Conservation (phyloP, 2,113 vertebrate species). For the Oxygymnocypris stewartii region DNA sequence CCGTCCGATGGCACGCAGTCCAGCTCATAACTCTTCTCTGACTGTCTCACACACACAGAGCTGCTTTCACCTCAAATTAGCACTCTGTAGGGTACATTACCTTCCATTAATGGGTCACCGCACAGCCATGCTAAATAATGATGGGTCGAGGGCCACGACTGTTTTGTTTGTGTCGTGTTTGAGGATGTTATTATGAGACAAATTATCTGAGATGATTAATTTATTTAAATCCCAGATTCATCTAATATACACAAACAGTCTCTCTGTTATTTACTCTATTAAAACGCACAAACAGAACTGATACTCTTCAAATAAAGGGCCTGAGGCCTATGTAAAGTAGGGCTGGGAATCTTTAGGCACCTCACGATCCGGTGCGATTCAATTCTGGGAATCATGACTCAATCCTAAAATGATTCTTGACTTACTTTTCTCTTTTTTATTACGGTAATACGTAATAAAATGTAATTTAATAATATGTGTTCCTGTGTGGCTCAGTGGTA, state of each 20-base stretch:
- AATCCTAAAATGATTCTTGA: background rate
- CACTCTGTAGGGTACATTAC: slow-evolving; percentile 32
- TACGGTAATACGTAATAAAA: too few species aligned
- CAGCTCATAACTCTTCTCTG: slow-evolving; percentile 32
- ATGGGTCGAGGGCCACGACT: background rate
- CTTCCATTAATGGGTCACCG: slow-evolving; percentile 20
- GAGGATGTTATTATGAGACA: slow-evolving; percentile 17
- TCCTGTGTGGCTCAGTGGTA: too few species aligned
- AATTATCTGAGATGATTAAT: slow-evolving; percentile 14
- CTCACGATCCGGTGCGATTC: background rate
- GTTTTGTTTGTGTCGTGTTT: slow-evolving; percentile 25
- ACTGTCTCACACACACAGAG: background rate
- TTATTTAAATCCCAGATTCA: slow-evolving; percentile 32
- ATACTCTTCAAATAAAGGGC: background rate
- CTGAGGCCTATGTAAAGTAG: background rate
- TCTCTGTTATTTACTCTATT: slow-evolving; percentile 11
- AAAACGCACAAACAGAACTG: slow-evolving; percentile 11
- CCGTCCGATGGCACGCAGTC: slow-evolving; percentile 10
- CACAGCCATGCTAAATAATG: slow-evolving; percentile 21
- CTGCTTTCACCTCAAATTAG: slow-evolving; percentile 31
- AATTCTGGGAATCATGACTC: background rate
- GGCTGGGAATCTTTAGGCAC: background rate
- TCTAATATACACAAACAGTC: background rate
- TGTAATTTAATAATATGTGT: too few species aligned
- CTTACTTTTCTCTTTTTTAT: background rate